A percentile compares a stretch with the other conserved stretches of the same genome.
These are phyloP conservation scores for Heliconius aoede DNA, from an alignment of 2,888 invertebrate species.

Conservation along the genomic window DNA sequence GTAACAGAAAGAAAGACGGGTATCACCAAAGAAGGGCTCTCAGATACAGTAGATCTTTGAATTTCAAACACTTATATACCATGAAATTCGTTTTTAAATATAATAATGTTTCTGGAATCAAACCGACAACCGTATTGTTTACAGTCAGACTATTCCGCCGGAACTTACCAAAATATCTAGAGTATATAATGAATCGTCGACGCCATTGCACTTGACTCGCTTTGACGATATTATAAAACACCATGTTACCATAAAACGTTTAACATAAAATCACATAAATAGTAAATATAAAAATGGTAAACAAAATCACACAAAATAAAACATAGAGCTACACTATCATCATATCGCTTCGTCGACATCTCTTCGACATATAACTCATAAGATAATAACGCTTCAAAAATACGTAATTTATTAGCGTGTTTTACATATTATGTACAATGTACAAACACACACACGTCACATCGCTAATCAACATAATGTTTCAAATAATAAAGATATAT, in stretches of 20 bases:
- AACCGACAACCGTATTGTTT: neutral
- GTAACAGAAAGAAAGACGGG: too few relatives aligned
- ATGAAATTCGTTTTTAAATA: too few relatives aligned
- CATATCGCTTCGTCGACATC: neutral
- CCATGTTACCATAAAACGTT: neutral
- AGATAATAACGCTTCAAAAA: neutral
- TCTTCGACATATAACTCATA: neutral
- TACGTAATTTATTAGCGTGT: conserved; percentile 35
- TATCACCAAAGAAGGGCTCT: too few relatives aligned
- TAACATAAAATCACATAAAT: neutral
- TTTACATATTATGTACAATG: neutral
- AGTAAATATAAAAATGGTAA: neutral
- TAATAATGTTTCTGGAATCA: too few relatives aligned
- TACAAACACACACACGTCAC: conserved; percentile 30
- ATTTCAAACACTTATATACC: too few relatives aligned
- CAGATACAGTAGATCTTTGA: too few relatives aligned
- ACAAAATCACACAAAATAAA: neutral
- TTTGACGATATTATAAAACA: neutral
- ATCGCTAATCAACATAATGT: conserved; percentile 40
- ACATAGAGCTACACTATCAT: neutral
- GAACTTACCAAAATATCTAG: neutral
- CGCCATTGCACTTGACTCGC: conserved; percentile 6
- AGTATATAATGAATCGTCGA: neutral
- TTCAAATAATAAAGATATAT: conserved; percentile 36
- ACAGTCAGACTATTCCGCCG: neutral